phyloP scores from a whole-genome alignment of 1,140 invertebrate genomes.

The Rhopalosiphum maidis region DNA sequence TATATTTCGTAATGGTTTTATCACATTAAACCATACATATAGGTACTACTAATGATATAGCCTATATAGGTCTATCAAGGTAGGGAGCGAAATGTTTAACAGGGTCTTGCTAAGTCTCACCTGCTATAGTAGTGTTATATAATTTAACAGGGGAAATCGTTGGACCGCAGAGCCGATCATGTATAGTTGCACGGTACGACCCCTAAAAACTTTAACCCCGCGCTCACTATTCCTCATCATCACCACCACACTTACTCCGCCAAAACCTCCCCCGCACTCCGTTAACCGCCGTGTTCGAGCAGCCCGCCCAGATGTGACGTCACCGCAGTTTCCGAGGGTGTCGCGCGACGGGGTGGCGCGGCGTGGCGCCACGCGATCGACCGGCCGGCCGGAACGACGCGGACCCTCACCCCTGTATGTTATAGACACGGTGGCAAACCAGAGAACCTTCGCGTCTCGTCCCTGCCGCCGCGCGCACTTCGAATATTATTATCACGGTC shows the following conservation, averaged over 20 bases:
- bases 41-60: background rate
- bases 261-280: background rate
- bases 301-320: constrained; percentile 34
- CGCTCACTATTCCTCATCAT: background rate
- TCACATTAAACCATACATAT: background rate
- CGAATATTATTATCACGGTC: background rate
- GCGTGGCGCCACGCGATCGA: constrained; percentile 52
- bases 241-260: background rate
- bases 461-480: background rate
- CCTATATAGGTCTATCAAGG: background rate
- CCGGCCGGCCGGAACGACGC: background rate
- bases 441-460: background rate
- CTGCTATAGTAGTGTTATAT: background rate
- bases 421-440: background rate
- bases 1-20: background rate
- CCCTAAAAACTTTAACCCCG: constrained; percentile 38
- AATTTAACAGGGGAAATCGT: background rate
- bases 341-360: background rate
- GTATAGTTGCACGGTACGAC: background rate
- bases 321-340: background rate
- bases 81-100: constrained; percentile 19
- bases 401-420: constrained; percentile 26
- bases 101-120: constrained; percentile 11
- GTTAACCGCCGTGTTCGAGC: background rate
- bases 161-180: constrained; percentile 25